These are phyloP conservation scores for Misgurnus mizolepis DNA, from an alignment of 2,113 vertebrate genomes.

Conservation along the genomic window DNA sequence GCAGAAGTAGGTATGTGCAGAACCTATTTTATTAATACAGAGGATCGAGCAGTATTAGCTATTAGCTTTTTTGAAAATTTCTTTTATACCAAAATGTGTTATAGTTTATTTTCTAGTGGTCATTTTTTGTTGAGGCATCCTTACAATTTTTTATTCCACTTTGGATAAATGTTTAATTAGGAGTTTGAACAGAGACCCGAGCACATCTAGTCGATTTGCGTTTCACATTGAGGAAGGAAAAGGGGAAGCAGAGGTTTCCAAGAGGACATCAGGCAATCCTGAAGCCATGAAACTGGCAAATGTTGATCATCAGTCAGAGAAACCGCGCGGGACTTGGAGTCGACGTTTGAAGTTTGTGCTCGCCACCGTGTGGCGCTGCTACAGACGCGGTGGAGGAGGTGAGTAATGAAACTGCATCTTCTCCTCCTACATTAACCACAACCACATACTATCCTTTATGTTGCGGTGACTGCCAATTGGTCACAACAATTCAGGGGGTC, in stretches of 20 bases:
- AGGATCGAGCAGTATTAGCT: no score
- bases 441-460: no score
- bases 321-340: constrained; percentile 32
- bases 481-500: no score
- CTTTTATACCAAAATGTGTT: not conserved
- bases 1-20: no score
- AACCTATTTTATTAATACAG: not conserved
- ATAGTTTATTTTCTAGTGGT: no score
- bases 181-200: constrained; percentile 16
- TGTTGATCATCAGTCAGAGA: constrained; percentile 53
- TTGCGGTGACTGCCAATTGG: no score
- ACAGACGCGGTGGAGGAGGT: constrained; percentile 78
- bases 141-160: not conserved
- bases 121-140: not conserved
- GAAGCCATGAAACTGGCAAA: not conserved
- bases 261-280: not conserved
- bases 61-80: no score
- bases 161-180: not conserved
- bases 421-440: not conserved
- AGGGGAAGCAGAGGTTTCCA: not conserved
- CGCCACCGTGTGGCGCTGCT: constrained; percentile 68
- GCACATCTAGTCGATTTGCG: not conserved
- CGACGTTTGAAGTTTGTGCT: no score
- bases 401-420: constrained; percentile 35
- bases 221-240: constrained; percentile 6